Base-by-base conservation (phyloP, 2,888 invertebrate genomes). In the Mylabris sibirica region DNA sequence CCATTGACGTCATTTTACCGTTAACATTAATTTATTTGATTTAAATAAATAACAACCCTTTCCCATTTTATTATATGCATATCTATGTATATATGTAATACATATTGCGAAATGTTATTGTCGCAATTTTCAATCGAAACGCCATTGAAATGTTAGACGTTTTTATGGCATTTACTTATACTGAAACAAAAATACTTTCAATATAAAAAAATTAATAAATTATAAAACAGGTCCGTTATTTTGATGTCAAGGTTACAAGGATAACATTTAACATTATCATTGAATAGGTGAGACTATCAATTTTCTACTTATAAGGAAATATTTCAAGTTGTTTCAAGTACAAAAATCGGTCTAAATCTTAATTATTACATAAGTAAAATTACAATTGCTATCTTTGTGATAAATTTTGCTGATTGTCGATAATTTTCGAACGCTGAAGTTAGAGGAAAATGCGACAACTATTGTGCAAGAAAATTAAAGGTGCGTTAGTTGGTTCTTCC, bases 261-360 rank as follows among this genome's bases (percentile, higher is more conserved):
- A 63, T 38, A 64, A 63, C 62, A 59, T 62, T 69, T 69, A 20
- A 30, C 26, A 30, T 17, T 61, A 24, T 41, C 6, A 38, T 41
- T 60, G 26, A 44, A n/a, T 57, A 34, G 17, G 34, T 34, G 9
- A 17, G 12, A 20, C 49, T 12, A 59, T 66, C 66, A 49, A 44
- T 67, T 63, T n/a, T n/a, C n/a, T n/a, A n/a, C 67, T 67, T 70
- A 67, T 67, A 70, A 65, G 70, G 65, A 70, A 38, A 65, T 64
- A 68, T 22, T 62, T 20, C 26, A 30, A 35, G 11, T 38, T 6
- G 14, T 38, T 30, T 6, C 38, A 14, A 12, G 14, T 38, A 38
- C 38, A 14, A 38, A 14, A 12, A 5, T 30, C 30, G 30, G 30
- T 30, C 30, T 30, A 4, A 8, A 30, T 30, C 8, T 30, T 8